Base-by-base conservation (phyloP, 2,888 invertebrate genomes). In the Congeria kusceri region DNA sequence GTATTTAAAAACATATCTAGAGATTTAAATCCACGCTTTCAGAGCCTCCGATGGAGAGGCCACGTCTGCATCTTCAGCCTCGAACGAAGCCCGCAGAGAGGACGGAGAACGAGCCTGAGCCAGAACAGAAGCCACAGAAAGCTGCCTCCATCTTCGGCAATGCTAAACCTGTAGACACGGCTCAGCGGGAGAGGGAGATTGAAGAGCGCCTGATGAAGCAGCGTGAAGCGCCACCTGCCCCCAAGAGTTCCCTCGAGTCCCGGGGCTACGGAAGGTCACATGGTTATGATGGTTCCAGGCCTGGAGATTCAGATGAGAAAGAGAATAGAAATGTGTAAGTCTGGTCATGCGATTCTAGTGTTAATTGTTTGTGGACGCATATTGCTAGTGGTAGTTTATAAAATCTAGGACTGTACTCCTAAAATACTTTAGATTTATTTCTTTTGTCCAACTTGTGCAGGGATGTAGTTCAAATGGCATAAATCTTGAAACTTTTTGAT, bases 121-220 rank as follows among this genome's bases (percentile, higher is more conserved):
- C 69, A 53, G 27, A 56, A 5, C 73, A 61, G 11, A 62, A 68
- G 32, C 65, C 80, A 5, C 46, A 70, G 23, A 4, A 3, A 3
- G 20, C 53, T 1, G 95, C 96, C 61, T 96, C 93, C 20, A 98
- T 98, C 86, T 98, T 98, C 93, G 98, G 98, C n/a, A 96, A 96
- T 39, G 98, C 98, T 23, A 97, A 97, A 92, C 98, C 98, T 0
- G 98, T 99, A 0, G 98, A 98, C 92, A 99, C 98, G 1, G 96
- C 97, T 66, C 96, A 97, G 59, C 95, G 96, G 88, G 98, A 98
- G 91, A 95, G 97, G 68, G 97, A 98, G 94, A 98, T 98, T 84
- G 98, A 98, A 92, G 97, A 97, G 92, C 96, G 97, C 86, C 94
- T 98, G 64, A 74, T 77, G 63, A 77, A 78, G 47, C 75, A 80